These are phyloP conservation scores for Gastrophysa polygoni DNA, from an alignment of 2,888 invertebrate species.

Conservation along the genomic window DNA sequence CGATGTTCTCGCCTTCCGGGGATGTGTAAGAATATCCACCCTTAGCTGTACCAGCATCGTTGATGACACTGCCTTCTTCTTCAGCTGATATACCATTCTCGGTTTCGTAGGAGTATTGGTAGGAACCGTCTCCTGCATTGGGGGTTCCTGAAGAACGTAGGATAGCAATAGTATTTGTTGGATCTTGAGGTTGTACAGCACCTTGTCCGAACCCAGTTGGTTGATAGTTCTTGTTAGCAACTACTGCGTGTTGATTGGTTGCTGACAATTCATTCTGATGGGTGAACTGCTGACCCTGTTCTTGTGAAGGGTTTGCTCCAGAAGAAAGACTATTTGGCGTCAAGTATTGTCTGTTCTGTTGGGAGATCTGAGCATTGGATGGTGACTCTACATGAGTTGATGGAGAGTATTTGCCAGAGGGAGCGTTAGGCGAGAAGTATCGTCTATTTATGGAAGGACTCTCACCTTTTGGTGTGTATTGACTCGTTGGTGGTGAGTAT, in stretches of 20 bases:
- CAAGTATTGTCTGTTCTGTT: no score
- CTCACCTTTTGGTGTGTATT: neutral
- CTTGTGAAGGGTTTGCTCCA: no score
- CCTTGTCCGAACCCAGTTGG: neutral
- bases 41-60: slow-evolving; percentile 34
- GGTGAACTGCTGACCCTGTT: no score
- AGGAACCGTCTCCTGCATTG: slow-evolving; percentile 40
- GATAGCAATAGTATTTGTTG: slow-evolving; percentile 7
- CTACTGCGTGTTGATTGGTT: no score
- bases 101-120: slow-evolving; percentile 43
- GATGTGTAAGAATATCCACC: slow-evolving; percentile 45
- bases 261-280: no score
- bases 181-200: neutral
- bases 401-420: neutral
- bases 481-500: neutral
- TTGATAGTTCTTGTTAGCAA: neutral
- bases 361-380: neutral
- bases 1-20: slow-evolving; percentile 46
- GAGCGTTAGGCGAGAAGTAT: neutral
- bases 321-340: no score
- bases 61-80: slow-evolving; percentile 36
- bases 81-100: slow-evolving; percentile 41
- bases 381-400: neutral
- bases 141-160: slow-evolving; percentile 35
- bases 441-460: no score